Conservation (phyloP, 2,113 vertebrate species). For the Gallinago media region DNA sequence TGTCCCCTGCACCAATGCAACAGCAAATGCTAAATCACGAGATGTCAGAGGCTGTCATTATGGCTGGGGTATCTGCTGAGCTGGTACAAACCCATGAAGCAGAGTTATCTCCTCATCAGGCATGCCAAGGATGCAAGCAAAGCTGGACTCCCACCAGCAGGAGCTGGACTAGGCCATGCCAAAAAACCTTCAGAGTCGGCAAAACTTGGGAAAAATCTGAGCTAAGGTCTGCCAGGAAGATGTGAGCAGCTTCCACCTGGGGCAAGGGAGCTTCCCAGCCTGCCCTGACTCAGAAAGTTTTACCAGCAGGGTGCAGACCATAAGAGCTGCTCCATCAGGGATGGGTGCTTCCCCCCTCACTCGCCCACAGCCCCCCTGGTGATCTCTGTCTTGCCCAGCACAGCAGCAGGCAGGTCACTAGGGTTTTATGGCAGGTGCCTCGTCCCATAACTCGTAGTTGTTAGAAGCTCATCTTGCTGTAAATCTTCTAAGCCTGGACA, state of each 20-base stretch:
- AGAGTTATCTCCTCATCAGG: accelerated
- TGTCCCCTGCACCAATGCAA: not conserved
- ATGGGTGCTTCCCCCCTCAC: accelerated
- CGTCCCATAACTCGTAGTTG: not conserved
- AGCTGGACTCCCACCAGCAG: not conserved
- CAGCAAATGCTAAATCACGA: not conserved
- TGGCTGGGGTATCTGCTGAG: not conserved
- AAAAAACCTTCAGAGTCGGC: not conserved
- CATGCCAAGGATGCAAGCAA: not conserved
- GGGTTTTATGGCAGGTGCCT: not conserved
- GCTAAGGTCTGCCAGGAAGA: not conserved
- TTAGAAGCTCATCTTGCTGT: not conserved
- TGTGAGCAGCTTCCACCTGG: not conserved
- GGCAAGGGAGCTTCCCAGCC: not conserved
- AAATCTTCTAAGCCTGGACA: not conserved
- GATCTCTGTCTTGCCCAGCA: not conserved
- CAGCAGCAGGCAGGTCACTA: not conserved
- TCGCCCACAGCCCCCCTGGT: accelerated
- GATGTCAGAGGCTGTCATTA: not conserved
- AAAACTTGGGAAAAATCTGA: not conserved
- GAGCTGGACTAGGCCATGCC: not conserved
- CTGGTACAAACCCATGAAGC: not conserved
- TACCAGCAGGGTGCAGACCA: accelerated
- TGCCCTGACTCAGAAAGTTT: accelerated
- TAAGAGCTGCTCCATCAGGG: accelerated